Percentiles rank a stretch among this genome's conserved stretches.
phyloP scores from a whole-genome alignment of 2,888 invertebrate species.

The Exocentrus adspersus region DNA sequence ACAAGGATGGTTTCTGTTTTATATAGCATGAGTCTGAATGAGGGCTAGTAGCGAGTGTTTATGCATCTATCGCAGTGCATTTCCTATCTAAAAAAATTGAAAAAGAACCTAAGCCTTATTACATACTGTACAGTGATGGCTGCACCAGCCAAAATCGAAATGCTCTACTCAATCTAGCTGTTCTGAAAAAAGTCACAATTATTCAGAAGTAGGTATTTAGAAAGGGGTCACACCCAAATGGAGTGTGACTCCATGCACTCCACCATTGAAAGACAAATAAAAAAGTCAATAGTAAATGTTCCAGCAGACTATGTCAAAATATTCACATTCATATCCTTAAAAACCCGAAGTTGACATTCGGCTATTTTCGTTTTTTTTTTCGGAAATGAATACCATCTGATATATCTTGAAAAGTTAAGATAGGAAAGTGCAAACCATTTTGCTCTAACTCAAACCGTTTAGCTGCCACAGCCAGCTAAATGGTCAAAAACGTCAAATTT shows the following conservation, averaged over 20 bases:
- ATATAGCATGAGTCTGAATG: slow-evolving; percentile 20
- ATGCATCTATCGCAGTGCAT: not conserved
- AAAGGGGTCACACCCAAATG: slow-evolving; percentile 12
- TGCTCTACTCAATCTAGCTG: slow-evolving; percentile 1
- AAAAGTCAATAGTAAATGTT: slow-evolving; percentile 7
- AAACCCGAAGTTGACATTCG: no score
- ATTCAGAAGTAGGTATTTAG: slow-evolving; percentile 14
- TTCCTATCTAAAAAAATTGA: not conserved
- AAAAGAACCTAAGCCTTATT: slow-evolving; percentile 3
- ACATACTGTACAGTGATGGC: slow-evolving; percentile 6
- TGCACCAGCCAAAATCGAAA: slow-evolving; percentile 8
- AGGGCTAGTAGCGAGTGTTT: not conserved
- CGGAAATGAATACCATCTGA: no score
- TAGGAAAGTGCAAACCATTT: no score
- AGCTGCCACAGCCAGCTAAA: no score
- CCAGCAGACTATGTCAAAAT: slow-evolving; percentile 8
- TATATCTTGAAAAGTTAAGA: no score
- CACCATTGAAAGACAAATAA: not conserved
- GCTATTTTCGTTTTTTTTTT: no score
- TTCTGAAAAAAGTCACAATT: not conserved
- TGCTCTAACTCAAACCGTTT: no score
- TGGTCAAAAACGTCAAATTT: no score
- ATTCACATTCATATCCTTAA: no score
- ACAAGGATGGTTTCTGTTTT: slow-evolving; percentile 19
- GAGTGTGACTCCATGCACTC: slow-evolving; percentile 15